Base-by-base conservation (phyloP, 2,888 invertebrate genomes). In the Eilema caniola region DNA sequence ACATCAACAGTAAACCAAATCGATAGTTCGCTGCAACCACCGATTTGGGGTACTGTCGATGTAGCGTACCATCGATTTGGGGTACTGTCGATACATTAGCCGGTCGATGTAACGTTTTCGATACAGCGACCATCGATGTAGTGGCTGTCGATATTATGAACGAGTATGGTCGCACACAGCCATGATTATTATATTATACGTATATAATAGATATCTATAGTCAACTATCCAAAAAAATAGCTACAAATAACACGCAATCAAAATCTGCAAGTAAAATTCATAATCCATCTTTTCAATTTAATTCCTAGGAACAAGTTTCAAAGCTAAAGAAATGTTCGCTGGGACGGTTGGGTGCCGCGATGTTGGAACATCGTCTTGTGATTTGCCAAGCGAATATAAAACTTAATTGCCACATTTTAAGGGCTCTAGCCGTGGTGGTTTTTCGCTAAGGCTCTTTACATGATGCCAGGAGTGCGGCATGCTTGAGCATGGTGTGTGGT, bases 361-460 rank as follows among this genome's bases (percentile, higher is more conserved):
- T 87, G 87, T 87, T 87, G 56, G 63, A 69, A 69, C 66, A 69
- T 83, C 86, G 80, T 84, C 88, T 89, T 89, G 85, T 91, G 93
- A 89, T 88, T 88, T 86, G 92, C 91, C 93, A 90, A 86, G 92
- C 93, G 91, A 93, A 93, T 90, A 87, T 90, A 88, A 89, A 88
- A 89, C 92, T 91, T 94, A 93, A 93, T 92, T 92, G 89, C 89
- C 90, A 88, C 82, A 83, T 77, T 85, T 88, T 94, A 92, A 95
- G 92, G 87, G 92, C 89, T 80, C 93, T 93, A 90, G 90, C 90
- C 81, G 89, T 83, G 76, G 84, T 83, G 83, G 87, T 87, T 91
- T 90, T 89, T 89, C 87, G 83, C 85, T 72, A 76, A 80, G 82
- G 73, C 86, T 80, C 88, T 90, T 83, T 82, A 86, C 86, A 80